phyloP scores from a whole-genome alignment of 2,113 vertebrate species.

The Equus quagga region DNA sequence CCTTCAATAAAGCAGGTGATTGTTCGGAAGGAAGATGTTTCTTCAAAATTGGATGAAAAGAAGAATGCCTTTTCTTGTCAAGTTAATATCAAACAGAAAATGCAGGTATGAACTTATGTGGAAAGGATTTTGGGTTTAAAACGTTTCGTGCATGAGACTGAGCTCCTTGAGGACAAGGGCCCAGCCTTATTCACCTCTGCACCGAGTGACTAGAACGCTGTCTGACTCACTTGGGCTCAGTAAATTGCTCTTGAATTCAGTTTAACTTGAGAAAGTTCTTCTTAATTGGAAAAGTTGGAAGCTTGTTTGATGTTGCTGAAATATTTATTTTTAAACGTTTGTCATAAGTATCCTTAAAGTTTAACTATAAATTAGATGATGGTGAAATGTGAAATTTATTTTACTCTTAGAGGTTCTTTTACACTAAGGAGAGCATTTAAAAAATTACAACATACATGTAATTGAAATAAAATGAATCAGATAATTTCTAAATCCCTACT shows the following conservation, averaged over 20 bases:
- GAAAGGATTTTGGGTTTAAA: neutral
- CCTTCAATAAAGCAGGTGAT: conserved; percentile 94
- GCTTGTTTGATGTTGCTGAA: conserved; percentile 12
- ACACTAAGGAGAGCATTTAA: neutral
- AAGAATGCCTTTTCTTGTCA: conserved; percentile 84
- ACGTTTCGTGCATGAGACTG: neutral
- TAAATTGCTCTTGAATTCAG: neutral
- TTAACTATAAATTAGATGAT: neutral
- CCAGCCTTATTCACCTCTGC: neutral
- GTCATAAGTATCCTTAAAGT: neutral
- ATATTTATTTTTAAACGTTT: conserved; percentile 24
- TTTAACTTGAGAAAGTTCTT: neutral
- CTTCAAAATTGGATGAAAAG: conserved; percentile 87
- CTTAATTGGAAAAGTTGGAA: neutral
- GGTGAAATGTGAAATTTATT: neutral
- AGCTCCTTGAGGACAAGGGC: neutral
- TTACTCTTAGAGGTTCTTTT: neutral
- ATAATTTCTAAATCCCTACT: neutral
- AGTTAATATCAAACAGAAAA: conserved; percentile 93
- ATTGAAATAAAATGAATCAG: conserved; percentile 26
- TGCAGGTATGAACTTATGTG: conserved; percentile 89
- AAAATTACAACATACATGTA: neutral
- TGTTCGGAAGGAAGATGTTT: conserved; percentile 93
- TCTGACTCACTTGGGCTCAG: neutral
- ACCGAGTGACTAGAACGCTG: neutral